Evolutionary conservation across 2,797 vertebrate species (phyloP).

Genomic region (Echeneis naucrates): DNA sequence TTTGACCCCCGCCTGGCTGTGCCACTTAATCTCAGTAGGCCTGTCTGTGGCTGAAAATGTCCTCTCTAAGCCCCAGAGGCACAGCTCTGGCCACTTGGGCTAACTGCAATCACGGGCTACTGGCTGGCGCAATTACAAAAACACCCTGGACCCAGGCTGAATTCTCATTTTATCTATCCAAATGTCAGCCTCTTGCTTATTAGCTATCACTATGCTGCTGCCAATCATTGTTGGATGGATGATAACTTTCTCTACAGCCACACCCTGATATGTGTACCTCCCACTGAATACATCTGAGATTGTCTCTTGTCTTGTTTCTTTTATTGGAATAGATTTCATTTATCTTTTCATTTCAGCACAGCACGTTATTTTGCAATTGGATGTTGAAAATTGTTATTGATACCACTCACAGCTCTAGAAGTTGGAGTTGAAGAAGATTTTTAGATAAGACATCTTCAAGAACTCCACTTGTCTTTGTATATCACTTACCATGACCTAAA

Average conservation of each 20-base stretch:
- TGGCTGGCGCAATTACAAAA: conserved; percentile 79
- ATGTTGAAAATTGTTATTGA: conserved; percentile 15
- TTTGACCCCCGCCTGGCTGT: conserved; percentile 75
- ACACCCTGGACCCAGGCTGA: conserved; percentile 70
- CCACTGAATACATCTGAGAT: conserved; percentile 42
- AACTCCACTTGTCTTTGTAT: no score
- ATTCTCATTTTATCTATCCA: conserved; percentile 84
- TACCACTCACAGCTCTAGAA: not conserved
- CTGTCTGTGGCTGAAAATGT: conserved; percentile 77
- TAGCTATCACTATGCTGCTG: conserved; percentile 76
- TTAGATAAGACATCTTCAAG: no score
- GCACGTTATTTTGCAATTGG: conserved; percentile 22
- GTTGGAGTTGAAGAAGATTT: no score
- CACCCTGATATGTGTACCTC: conserved; percentile 37
- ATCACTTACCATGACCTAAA: no score
- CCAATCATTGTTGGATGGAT: conserved; percentile 72
- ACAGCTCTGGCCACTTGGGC: conserved; percentile 55
- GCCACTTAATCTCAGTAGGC: conserved; percentile 78
- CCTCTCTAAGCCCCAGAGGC: conserved; percentile 71
- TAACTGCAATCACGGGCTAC: conserved; percentile 73
- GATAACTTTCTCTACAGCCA: conserved; percentile 53
- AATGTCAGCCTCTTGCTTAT: conserved; percentile 85
- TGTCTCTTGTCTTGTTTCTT: conserved; percentile 32
- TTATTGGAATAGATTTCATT: conserved; percentile 30
- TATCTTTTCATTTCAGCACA: conserved; percentile 24